Evolutionary conservation across 2,888 invertebrate species (phyloP).

Genomic region (Sphaeridia pumilis): DNA sequence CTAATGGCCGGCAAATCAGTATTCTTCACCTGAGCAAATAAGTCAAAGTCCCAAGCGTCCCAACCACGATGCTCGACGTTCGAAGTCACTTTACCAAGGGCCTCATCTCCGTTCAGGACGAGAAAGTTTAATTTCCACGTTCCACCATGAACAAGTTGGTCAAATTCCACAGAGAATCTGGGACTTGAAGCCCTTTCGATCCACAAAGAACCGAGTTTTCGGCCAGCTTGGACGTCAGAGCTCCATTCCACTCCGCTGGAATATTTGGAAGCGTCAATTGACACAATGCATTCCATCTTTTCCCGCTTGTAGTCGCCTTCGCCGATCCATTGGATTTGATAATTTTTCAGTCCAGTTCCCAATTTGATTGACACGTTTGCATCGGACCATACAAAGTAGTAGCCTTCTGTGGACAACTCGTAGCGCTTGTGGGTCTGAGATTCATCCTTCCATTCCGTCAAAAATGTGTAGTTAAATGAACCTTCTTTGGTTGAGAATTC

Average conservation of each 20-base stretch:
- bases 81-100: neutral
- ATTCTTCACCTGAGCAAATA: conserved; percentile 5
- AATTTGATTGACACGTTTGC: conserved; percentile 16
- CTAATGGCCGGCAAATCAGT: conserved; percentile 6
- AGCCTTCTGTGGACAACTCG: neutral
- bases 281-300: conserved; percentile 2
- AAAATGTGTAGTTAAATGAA: conserved; percentile 5
- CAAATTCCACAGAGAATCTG: conserved; percentile 7
- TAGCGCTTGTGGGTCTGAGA: neutral
- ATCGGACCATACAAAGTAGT: conserved; percentile 3
- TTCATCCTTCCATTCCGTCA: neutral
- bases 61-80: conserved; percentile 4
- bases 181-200: conserved; percentile 5
- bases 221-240: neutral
- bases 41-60: conserved; percentile 8
- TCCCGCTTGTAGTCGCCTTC: conserved; percentile 9
- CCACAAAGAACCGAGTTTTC: conserved; percentile 3
- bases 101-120: conserved; percentile 1
- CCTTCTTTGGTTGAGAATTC: neutral
- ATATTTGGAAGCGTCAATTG: neutral
- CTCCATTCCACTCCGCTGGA: conserved; percentile 5
- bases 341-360: conserved; percentile 12
- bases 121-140: neutral
- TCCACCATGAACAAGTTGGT: neutral
- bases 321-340: conserved; percentile 14